Conservation (phyloP, 2,113 vertebrate species). For the Pycnonotus jocosus region DNA sequence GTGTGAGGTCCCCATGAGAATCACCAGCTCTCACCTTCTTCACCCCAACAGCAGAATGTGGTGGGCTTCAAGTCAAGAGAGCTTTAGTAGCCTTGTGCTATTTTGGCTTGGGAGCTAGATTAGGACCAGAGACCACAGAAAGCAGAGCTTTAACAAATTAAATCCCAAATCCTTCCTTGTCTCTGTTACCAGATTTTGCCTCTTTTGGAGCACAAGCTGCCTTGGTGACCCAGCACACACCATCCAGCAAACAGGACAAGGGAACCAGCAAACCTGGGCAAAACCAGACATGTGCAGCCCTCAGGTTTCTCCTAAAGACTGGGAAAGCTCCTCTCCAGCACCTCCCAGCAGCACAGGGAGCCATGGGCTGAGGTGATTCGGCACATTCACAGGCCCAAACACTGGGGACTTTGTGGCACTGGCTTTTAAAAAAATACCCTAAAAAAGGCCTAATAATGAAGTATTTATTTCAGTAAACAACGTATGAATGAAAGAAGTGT, state of each 20-base stretch:
- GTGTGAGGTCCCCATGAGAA: neutral
- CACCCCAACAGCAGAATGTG: neutral
- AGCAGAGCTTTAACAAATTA: neutral
- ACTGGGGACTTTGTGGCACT: conserved; percentile 48
- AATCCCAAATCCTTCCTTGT: neutral
- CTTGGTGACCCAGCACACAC: neutral
- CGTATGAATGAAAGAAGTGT: conserved; percentile 65
- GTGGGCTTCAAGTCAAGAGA: neutral
- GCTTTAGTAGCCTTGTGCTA: neutral
- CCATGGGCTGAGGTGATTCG: neutral
- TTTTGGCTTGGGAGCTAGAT: neutral
- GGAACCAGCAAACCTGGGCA: neutral
- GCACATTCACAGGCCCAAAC: neutral
- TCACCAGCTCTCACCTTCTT: neutral
- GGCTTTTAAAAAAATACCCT: neutral
- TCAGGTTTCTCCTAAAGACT: neutral
- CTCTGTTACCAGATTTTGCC: neutral
- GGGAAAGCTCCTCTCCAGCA: neutral
- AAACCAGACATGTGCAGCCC: neutral
- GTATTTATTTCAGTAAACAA: conserved; percentile 67
- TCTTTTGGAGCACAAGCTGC: neutral
- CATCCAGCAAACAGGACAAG: neutral
- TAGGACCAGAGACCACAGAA: neutral
- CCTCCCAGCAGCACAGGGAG: neutral
- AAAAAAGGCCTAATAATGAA: conserved; percentile 63